Percentiles rank a stretch among this genome's conserved stretches.
Evolutionary conservation across 1,140 invertebrate species (phyloP).

Genomic region (Eubasilissa regina): DNA sequence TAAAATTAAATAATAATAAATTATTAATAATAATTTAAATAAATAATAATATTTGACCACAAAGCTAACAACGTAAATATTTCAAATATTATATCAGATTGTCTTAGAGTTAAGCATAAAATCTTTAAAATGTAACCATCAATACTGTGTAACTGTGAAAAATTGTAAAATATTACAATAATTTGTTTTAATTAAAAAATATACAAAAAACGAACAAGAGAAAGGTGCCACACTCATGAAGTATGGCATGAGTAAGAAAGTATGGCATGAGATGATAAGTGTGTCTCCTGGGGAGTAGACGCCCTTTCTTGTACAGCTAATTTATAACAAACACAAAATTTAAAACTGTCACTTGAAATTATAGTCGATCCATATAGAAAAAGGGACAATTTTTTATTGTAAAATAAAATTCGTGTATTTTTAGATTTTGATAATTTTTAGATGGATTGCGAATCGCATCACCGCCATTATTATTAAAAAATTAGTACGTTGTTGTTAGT

Average conservation of each 20-base stretch:
- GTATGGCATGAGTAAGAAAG: background rate
- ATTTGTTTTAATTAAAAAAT: background rate
- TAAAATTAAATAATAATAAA: too few relatives aligned
- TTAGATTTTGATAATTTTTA: too few relatives aligned
- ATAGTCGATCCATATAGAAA: slow-evolving; percentile 5
- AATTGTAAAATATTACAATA: background rate
- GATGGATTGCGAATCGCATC: too few relatives aligned
- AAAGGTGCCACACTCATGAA: background rate
- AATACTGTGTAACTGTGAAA: too few relatives aligned
- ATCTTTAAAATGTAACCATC: too few relatives aligned
- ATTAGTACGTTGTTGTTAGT: too few relatives aligned
- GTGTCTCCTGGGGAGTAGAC: slow-evolving; percentile 51
- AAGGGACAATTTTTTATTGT: background rate
- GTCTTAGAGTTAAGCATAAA: too few relatives aligned
- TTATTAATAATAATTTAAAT: too few relatives aligned
- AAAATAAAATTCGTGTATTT: background rate
- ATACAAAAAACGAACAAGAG: background rate
- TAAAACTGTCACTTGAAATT: slow-evolving; percentile 54
- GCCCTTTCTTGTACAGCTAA: slow-evolving; percentile 59
- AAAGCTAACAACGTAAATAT: too few relatives aligned
- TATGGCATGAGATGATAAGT: slow-evolving; percentile 53
- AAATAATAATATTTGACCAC: too few relatives aligned
- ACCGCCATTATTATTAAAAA: too few relatives aligned
- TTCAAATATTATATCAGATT: too few relatives aligned
- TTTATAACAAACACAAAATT: slow-evolving; percentile 60